Percentiles rank a stretch among this genome's conserved stretches.
phyloP scores from a whole-genome alignment of 2,797 vertebrate genomes.

The Melanotaenia maccullochi region DNA sequence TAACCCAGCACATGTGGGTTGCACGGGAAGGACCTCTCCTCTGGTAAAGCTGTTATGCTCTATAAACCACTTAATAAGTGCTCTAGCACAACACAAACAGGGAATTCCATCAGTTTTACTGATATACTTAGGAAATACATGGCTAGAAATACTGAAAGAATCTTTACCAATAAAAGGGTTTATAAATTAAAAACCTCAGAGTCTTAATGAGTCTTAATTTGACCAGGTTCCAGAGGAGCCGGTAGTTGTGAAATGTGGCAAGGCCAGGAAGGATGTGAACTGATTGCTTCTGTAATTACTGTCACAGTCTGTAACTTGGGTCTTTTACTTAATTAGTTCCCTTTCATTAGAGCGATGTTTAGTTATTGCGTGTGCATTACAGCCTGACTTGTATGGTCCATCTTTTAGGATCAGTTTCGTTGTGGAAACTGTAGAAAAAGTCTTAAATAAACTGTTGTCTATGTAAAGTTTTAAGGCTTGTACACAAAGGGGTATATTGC shows the following conservation, averaged over 20 bases:
- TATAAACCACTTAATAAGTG: slow-evolving; percentile 52
- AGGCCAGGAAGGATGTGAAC: slow-evolving; percentile 76
- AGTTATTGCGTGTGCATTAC: slow-evolving; percentile 41
- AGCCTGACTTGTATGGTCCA: slow-evolving; percentile 12
- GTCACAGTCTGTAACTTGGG: slow-evolving; percentile 71
- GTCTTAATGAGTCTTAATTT: slow-evolving; percentile 77
- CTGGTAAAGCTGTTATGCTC: slow-evolving; percentile 37
- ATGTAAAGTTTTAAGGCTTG: background rate
- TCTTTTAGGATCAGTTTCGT: slow-evolving; percentile 32
- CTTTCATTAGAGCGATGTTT: slow-evolving; percentile 57
- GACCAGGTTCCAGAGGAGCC: slow-evolving; percentile 74
- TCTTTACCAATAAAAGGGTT: slow-evolving; percentile 64
- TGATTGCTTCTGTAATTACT: slow-evolving; percentile 78
- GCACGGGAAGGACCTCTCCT: slow-evolving; percentile 58
- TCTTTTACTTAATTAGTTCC: slow-evolving; percentile 68
- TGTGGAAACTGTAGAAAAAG: slow-evolving; percentile 23
- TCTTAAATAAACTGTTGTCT: slow-evolving; percentile 12
- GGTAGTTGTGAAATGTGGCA: slow-evolving; percentile 76
- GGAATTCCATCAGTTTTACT: slow-evolving; percentile 63
- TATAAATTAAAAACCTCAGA: slow-evolving; percentile 78
- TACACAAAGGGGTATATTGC: background rate
- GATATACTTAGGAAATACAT: slow-evolving; percentile 70
- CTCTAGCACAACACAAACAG: slow-evolving; percentile 32
- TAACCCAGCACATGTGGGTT: slow-evolving; percentile 54
- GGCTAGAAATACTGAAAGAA: slow-evolving; percentile 73